Percentiles rank a stretch among this genome's conserved stretches.
phyloP scores from a whole-genome alignment of 2,888 invertebrate species.

The Lepidocyrtoides sp. region DNA sequence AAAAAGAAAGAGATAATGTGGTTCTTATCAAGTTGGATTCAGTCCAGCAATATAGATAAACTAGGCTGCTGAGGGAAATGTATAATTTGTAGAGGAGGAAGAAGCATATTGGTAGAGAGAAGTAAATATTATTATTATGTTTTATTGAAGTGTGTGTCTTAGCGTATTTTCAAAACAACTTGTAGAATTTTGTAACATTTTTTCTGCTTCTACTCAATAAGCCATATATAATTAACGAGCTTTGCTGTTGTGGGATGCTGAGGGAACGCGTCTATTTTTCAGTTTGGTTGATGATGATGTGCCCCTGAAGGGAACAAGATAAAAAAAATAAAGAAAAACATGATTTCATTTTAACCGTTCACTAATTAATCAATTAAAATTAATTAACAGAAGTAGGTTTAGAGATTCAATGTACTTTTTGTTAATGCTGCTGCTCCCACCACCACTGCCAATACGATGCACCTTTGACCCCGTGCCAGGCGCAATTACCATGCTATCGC shows the following conservation, averaged over 20 bases:
- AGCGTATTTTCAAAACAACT: conserved; percentile 35
- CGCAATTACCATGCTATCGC: conserved; percentile 53
- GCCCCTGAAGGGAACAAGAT: conserved; percentile 17
- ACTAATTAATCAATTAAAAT: conserved; percentile 11
- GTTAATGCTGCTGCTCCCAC: too few species aligned
- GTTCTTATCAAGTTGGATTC: conserved; percentile 2
- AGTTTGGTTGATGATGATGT: conserved; percentile 3
- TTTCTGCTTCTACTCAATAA: not conserved
- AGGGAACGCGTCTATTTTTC: conserved; percentile 28
- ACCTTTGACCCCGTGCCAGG: conserved; percentile 14
- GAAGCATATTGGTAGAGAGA: too few species aligned
- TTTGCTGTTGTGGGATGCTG: conserved; percentile 32
- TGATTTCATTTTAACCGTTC: not conserved
- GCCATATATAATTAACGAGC: conserved; percentile 43
- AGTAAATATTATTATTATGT: too few species aligned
- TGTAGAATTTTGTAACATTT: conserved; percentile 22
- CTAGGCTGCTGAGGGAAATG: too few species aligned
- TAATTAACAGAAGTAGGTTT: not conserved
- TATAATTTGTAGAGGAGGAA: too few species aligned
- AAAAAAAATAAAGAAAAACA: not conserved
- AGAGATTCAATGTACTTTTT: not conserved
- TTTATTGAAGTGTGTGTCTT: too few species aligned
- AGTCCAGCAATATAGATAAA: too few species aligned
- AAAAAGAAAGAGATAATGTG: too few species aligned
- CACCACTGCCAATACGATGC: not conserved